phyloP scores from a whole-genome alignment of 2,797 vertebrate genomes.

The Diceros bicornis region DNA sequence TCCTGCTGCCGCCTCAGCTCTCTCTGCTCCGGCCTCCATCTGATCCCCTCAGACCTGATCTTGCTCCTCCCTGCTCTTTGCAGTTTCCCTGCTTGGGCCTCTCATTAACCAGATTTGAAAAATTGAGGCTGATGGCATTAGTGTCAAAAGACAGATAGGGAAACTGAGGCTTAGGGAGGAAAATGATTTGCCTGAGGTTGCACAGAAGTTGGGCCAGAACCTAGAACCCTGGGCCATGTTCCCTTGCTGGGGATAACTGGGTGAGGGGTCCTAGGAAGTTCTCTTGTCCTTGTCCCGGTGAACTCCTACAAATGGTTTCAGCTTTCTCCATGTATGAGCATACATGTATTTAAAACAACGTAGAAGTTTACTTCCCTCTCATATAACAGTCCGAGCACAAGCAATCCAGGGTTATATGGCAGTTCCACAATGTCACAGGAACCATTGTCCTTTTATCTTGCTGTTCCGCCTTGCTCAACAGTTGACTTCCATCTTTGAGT shows the following conservation, averaged over 20 bases:
- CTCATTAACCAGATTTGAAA: neutral
- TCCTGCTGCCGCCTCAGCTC: constrained; percentile 54
- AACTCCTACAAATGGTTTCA: neutral
- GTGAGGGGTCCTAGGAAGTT: neutral
- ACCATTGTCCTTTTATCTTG: neutral
- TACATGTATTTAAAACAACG: neutral
- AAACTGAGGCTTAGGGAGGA: neutral
- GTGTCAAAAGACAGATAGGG: neutral
- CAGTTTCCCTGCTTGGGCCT: neutral
- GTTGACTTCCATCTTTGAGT: neutral
- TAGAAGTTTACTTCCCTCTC: neutral
- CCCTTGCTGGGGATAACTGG: neutral
- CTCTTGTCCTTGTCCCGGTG: neutral
- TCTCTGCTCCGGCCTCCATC: constrained; percentile 40
- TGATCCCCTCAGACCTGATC: neutral
- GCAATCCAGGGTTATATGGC: neutral
- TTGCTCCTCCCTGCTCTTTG: neutral
- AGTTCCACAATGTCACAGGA: neutral
- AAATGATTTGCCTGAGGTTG: neutral
- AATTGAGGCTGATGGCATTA: neutral
- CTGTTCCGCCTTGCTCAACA: neutral
- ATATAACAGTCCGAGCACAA: neutral
- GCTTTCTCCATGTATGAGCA: neutral
- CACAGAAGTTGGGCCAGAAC: neutral
- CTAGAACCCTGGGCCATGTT: neutral